Percentiles rank a stretch among this genome's conserved stretches.
phyloP scores from a whole-genome alignment of 2,797 vertebrate genomes.

The Poecilia wingei region DNA sequence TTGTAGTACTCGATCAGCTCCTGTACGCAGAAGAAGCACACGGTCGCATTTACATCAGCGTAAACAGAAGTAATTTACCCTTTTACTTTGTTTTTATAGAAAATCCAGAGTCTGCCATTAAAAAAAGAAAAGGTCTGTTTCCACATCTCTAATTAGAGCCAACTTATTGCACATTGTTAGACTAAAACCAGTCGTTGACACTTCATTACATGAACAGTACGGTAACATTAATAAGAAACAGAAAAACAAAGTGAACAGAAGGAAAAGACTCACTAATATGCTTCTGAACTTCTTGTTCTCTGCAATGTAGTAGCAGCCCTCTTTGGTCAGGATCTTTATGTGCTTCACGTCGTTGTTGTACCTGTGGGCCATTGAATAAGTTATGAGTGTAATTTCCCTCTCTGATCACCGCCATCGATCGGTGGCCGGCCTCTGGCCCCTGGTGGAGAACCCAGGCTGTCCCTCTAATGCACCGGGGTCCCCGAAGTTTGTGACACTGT shows the following conservation, averaged over 20 bases:
- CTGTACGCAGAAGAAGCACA: constrained; percentile 71
- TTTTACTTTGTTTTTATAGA: neutral
- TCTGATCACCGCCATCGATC: constrained; percentile 93
- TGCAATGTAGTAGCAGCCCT: constrained; percentile 94
- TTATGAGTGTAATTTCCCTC: constrained; percentile 93
- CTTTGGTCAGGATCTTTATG: constrained; percentile 98
- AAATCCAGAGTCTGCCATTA: neutral
- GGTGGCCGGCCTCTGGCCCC: constrained; percentile 77
- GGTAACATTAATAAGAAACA: constrained; percentile 43
- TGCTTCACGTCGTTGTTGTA: constrained; percentile 99
- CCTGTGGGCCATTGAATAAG: constrained; percentile 93
- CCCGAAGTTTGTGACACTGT: constrained; percentile 80
- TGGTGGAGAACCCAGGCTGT: constrained; percentile 69
- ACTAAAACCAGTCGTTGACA: constrained; percentile 68
- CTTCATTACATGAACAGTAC: constrained; percentile 66
- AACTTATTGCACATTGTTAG: constrained; percentile 60
- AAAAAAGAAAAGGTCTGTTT: constrained; percentile 26
- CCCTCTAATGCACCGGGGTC: constrained; percentile 79
- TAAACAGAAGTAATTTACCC: neutral
- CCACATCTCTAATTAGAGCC: constrained; percentile 56
- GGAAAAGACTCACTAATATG: constrained; percentile 91
- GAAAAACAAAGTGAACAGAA: constrained; percentile 40
- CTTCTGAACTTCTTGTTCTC: constrained; percentile 98
- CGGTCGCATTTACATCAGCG: constrained; percentile 15
- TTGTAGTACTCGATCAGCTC: constrained; percentile 97